Percentiles rank a stretch among this genome's conserved stretches.
phyloP scores from a whole-genome alignment of 2,797 vertebrate species.

The Galaxias olidus region DNA sequence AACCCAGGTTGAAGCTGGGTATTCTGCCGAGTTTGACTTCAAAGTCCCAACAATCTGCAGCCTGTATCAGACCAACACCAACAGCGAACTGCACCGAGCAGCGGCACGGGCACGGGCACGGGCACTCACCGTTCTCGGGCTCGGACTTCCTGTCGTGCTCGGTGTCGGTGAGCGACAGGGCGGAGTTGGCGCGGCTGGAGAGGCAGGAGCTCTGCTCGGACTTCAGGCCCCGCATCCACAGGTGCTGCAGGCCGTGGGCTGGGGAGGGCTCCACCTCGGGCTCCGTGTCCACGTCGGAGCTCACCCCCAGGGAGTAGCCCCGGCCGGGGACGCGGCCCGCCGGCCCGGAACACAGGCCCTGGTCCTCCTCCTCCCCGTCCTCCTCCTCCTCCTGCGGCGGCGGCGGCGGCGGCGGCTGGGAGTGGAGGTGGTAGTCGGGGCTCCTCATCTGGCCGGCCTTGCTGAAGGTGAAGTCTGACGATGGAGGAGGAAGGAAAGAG shows the following conservation, averaged over 20 bases:
- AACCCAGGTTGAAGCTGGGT: too few species aligned
- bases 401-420: constrained; percentile 60
- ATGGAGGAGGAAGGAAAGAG: not conserved
- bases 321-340: constrained; percentile 69
- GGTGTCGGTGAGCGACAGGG: constrained; percentile 94
- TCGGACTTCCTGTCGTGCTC: constrained; percentile 97
- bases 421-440: constrained; percentile 80
- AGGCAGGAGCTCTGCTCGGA: constrained; percentile 95
- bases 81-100: not conserved
- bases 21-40: too few species aligned
- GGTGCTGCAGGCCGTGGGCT: constrained; percentile 85
- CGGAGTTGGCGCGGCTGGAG: constrained; percentile 95
- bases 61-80: too few species aligned
- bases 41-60: too few species aligned
- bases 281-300: constrained; percentile 92
- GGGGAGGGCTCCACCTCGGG: constrained; percentile 90
- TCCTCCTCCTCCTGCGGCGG: constrained; percentile 54
- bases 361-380: constrained; percentile 49
- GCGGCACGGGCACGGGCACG: not conserved
- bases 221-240: constrained; percentile 96
- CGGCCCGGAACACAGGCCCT: constrained; percentile 75
- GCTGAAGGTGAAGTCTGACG: constrained; percentile 88
- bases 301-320: constrained; percentile 85
- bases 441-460: constrained; percentile 84
- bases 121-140: constrained; percentile 89